Evolutionary conservation across 2,888 invertebrate species (phyloP), one percentile per base, ranked within the genome.

Genomic region (Melanostoma mellinum): DNA sequence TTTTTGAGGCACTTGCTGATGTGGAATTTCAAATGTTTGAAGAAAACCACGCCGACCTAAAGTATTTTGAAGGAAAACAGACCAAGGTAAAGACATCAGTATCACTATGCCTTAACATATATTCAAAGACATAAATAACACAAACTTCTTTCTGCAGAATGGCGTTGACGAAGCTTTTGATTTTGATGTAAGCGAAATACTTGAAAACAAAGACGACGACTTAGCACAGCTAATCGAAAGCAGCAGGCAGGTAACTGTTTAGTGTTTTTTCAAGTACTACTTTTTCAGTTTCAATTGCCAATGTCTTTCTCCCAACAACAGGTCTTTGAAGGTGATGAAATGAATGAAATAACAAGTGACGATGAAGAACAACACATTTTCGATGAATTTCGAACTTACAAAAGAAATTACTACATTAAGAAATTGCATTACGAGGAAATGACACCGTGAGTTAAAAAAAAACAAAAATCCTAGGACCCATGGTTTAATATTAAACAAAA

Each of bases 371-470:
- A 93, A 52, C 89, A 92, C 76, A 93, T 94, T 61, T 92, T 93
- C 82, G 93, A 94, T 86, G 97, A 97, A 91, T 99, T 98, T 90
- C 91, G 93, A 72, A 93, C 95, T 84, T 96, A 97, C 89, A 99
- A 99, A 90, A 94, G 94, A 85, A 95, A 97, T 89, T 99, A 99
- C 92, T 99, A 99, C 89, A 95, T 95, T 92, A 96, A 95, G 86
- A 99, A 99, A 90, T 91, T 98, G 90, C 95, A 96, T 79, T 96
- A 95, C 89, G 92, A 93, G 44, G 94, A 95, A 90, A 95, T 97
- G 50, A 96, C 95, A 52, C 93, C 93, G 96, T 96, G 93, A 92
- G 93, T 92, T 20, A 0, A 20, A 20, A 86, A 36, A 20, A 5
- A 40, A 53, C n/a, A 42, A 2, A n/a, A 20, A 9, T 8, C 38